Conservation (phyloP, 2,888 invertebrate species). For the Drosophila neotestacea region DNA sequence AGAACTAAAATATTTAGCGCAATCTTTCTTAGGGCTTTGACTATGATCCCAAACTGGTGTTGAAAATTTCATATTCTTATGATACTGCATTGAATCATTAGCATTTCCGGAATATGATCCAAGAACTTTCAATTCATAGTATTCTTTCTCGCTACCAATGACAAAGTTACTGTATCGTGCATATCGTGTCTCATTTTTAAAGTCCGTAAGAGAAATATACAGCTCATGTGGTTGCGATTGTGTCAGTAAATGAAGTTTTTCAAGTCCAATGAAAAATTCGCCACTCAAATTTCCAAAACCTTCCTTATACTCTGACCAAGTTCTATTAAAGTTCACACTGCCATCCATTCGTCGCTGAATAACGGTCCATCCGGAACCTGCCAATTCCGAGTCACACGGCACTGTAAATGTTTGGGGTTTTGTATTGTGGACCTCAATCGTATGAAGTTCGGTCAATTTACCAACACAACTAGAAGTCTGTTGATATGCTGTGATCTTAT, state of each 20-base stretch:
- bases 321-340: constrained; percentile 88
- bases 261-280: constrained; percentile 90
- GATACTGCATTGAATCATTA: constrained; percentile 88
- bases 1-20: constrained; percentile 86
- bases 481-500: neutral
- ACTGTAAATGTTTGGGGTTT: constrained; percentile 86
- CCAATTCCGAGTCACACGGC: constrained; percentile 73
- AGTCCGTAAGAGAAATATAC: constrained; percentile 88
- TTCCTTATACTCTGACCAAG: constrained; percentile 88
- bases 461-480: constrained; percentile 1
- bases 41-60: constrained; percentile 88
- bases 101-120: constrained; percentile 88
- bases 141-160: constrained; percentile 88
- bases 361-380: constrained; percentile 88
- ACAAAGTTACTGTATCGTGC: constrained; percentile 88
- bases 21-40: constrained; percentile 88
- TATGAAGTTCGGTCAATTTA: constrained; percentile 1
- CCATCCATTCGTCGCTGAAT: constrained; percentile 89
- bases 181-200: constrained; percentile 86
- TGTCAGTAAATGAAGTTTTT: constrained; percentile 87
- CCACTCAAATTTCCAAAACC: constrained; percentile 90
- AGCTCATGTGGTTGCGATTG: constrained; percentile 86
- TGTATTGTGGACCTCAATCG: neutral
- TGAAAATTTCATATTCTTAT: constrained; percentile 89
- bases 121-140: constrained; percentile 88